These are phyloP conservation scores for Myocastor coypus DNA, from an alignment of 2,113 vertebrate species.

Conservation along the genomic window DNA sequence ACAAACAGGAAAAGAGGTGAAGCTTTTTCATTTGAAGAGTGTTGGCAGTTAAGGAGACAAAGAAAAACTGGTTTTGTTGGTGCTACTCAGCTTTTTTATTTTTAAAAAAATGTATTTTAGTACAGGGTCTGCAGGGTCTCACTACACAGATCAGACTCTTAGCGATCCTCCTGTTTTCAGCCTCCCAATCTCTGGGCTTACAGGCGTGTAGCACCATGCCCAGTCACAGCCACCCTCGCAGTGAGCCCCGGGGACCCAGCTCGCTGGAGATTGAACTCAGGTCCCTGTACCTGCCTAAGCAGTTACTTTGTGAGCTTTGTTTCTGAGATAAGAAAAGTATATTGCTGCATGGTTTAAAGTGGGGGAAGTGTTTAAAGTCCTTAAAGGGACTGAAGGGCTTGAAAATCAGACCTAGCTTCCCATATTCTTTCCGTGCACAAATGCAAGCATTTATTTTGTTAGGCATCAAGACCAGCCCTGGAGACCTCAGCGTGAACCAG, in stretches of 20 bases:
- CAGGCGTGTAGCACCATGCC: no score
- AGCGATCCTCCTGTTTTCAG: no score
- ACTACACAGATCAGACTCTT: no score
- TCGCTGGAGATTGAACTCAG: no score
- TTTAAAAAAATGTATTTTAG: not conserved
- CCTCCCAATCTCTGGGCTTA: no score
- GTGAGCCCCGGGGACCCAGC: no score
- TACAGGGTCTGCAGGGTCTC: no score
- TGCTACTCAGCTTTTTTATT: slow-evolving; percentile 1
- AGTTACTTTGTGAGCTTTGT: slow-evolving; percentile 2
- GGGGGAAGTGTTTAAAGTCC: not conserved
- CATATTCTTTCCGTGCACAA: not conserved
- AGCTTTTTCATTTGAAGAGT: not conserved
- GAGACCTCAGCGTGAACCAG: not conserved
- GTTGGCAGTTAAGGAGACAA: not conserved
- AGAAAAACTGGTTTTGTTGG: not conserved
- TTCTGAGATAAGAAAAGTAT: not conserved
- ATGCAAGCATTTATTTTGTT: not conserved
- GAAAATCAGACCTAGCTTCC: not conserved
- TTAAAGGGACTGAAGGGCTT: not conserved
- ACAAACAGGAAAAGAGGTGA: not conserved
- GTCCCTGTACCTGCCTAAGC: no score
- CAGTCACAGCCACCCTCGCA: no score
- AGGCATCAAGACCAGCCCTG: not conserved
- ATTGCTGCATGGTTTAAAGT: not conserved